Evolutionary conservation across 2,113 vertebrate genomes (phyloP).

Genomic region (Setophaga kirtlandii): DNA sequence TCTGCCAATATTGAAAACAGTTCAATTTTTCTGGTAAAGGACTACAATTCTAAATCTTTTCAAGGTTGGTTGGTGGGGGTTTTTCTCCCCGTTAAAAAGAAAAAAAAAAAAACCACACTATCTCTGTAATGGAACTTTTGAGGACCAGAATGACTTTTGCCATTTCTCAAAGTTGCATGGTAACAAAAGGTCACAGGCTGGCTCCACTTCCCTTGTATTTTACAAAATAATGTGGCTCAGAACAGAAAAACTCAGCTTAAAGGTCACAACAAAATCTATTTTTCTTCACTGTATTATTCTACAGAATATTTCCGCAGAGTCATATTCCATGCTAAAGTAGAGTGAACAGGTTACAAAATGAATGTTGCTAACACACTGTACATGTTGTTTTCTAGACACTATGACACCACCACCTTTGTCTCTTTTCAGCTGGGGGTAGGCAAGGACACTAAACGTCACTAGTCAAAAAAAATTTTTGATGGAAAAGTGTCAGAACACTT

Average conservation of each 20-base stretch:
- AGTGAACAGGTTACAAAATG: background rate
- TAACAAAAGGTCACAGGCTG: slow-evolving; percentile 74
- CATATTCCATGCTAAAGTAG: background rate
- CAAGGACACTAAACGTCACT: background rate
- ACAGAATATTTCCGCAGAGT: slow-evolving; percentile 57
- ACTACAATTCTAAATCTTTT: background rate
- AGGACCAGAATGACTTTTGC: slow-evolving; percentile 50
- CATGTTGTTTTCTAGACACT: background rate
- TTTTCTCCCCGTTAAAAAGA: background rate
- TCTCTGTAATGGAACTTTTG: slow-evolving; percentile 53
- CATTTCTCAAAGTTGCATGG: slow-evolving; percentile 64
- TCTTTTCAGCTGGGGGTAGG: fast-evolving
- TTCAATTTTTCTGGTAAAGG: background rate
- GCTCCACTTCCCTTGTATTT: slow-evolving; percentile 57
- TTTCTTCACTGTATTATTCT: slow-evolving; percentile 62
- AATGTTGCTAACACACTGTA: background rate
- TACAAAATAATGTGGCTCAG: slow-evolving; percentile 67
- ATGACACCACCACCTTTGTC: background rate
- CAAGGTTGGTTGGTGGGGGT: background rate
- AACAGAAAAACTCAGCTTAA: slow-evolving; percentile 72
- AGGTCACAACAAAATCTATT: slow-evolving; percentile 74
- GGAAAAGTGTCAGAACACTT: background rate
- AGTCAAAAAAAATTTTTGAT: background rate
- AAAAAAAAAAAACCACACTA: background rate
- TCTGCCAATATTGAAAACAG: background rate